Conservation (phyloP, 2,113 vertebrate species). For the Saiga tatarica region DNA sequence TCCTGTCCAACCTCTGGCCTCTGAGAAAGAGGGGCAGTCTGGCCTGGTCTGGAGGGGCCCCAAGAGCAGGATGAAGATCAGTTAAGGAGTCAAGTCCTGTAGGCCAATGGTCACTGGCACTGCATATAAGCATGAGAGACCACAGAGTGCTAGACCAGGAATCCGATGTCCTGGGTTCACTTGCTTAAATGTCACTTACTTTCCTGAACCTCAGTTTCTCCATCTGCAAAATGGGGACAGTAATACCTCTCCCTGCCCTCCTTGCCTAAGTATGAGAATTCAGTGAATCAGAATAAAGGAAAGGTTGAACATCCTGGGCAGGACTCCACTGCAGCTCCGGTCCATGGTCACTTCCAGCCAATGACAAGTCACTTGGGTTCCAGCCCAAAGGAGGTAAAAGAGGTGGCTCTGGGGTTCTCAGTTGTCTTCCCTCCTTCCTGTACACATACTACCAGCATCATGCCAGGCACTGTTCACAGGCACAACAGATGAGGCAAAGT, state of each 20-base stretch:
- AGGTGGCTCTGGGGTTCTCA: not conserved
- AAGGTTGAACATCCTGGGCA: not conserved
- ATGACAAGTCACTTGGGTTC: not conserved
- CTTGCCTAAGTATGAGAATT: not conserved
- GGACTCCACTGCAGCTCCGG: not conserved
- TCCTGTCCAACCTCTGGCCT: not conserved
- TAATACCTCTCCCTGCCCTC: not conserved
- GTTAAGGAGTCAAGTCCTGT: not conserved
- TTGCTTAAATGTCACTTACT: not conserved
- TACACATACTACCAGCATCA: not conserved
- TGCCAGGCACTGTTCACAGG: not conserved
- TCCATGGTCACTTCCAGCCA: not conserved
- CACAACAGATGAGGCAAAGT: not conserved
- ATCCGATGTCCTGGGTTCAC: not conserved
- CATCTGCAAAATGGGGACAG: not conserved
- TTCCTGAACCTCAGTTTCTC: not conserved
- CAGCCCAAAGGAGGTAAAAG: too few relatives aligned
- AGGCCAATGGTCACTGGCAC: fast-evolving
- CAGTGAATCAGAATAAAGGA: not conserved
- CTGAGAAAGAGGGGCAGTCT: not conserved
- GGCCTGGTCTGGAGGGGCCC: not conserved
- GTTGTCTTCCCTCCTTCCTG: not conserved
- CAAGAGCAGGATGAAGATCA: not conserved
- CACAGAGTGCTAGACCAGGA: not conserved
- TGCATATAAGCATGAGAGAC: not conserved